phyloP scores from a whole-genome alignment of 1,140 invertebrate species.

The Dendrolimus kikuchii region DNA sequence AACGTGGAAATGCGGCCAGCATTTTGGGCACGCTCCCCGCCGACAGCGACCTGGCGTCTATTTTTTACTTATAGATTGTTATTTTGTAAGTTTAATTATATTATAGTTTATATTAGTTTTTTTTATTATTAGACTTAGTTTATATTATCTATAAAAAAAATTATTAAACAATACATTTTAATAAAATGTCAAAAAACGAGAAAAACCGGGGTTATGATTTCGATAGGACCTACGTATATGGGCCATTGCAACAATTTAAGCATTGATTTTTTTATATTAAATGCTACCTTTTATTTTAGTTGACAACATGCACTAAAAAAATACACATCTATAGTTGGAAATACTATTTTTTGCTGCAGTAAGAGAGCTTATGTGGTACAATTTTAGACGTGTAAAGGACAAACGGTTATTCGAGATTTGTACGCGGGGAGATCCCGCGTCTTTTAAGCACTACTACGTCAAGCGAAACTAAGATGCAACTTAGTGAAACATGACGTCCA shows the following conservation, averaged over 20 bases:
- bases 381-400: not conserved
- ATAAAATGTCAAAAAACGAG: no score
- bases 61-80: no score
- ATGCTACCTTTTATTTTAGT: not conserved
- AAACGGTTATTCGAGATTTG: not conserved
- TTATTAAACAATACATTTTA: no score
- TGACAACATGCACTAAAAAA: slow-evolving; percentile 1
- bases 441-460: not conserved
- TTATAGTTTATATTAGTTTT: no score
- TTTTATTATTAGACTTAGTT: no score
- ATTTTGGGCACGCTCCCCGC: no score
- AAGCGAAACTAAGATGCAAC: not conserved
- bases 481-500: no score
- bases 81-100: no score
- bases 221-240: not conserved
- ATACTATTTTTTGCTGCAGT: not conserved
- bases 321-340: not conserved
- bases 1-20: no score
- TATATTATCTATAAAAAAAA: no score
- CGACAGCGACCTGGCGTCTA: no score
- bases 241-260: not conserved
- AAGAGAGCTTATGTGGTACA: not conserved
- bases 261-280: no score
- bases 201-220: not conserved
- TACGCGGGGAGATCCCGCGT: not conserved